Conservation (phyloP, 2,113 vertebrate species). For the Entelurus aequoreus region DNA sequence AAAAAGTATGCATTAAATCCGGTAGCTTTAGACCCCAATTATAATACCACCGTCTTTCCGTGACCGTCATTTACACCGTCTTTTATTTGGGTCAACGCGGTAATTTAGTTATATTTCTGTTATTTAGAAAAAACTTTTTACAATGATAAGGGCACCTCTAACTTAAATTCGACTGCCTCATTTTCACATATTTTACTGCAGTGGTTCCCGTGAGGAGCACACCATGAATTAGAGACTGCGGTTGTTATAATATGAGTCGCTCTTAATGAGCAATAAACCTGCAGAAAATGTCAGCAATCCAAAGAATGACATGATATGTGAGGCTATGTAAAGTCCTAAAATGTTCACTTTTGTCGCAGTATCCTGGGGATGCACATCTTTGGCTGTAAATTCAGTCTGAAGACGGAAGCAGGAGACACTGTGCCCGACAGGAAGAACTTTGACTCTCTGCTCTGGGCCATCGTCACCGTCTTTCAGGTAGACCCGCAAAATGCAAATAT, state of each 20-base stretch:
- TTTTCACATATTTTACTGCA: neutral
- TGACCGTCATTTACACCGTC: no score
- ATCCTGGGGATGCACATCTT: conserved; percentile 99
- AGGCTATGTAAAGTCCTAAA: neutral
- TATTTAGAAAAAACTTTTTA: no score
- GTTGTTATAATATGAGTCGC: neutral
- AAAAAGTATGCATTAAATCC: no score
- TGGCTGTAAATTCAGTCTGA: conserved; percentile 97
- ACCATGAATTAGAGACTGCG: neutral
- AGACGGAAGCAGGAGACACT: conserved; percentile 91
- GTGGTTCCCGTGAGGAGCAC: neutral
- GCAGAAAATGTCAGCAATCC: no score
- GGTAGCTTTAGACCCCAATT: no score
- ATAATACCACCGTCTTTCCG: no score
- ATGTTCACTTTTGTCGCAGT: conserved; percentile 59
- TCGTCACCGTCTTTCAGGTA: conserved; percentile 97
- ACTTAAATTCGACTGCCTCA: no score
- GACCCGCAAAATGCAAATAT: neutral
- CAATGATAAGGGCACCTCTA: no score
- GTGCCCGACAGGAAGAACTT: conserved; percentile 98
- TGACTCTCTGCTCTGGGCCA: conserved; percentile 96
- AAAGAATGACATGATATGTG: no score
- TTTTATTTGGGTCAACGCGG: no score
- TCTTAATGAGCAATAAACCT: neutral
- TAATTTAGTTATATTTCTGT: no score